Conservation (phyloP, 2,888 invertebrate genomes). For the Melanchra persicariae region DNA sequence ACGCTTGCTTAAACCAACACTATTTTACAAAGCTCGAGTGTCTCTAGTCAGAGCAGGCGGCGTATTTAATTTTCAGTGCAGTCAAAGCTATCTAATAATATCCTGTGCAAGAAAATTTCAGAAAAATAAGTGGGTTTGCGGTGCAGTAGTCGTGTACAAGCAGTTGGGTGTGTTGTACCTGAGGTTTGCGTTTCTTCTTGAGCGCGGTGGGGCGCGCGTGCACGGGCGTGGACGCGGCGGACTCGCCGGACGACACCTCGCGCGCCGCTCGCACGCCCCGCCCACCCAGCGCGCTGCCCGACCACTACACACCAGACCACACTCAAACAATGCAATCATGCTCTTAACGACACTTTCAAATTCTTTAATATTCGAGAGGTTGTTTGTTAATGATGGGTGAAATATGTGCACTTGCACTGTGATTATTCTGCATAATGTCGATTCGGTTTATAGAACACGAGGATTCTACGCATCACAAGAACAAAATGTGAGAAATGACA, state of each 20-base stretch:
- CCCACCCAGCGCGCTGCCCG: conserved; percentile 42
- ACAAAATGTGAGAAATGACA: too few relatives aligned
- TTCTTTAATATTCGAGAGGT: too few relatives aligned
- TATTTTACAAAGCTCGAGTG: not conserved
- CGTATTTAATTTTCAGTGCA: not conserved
- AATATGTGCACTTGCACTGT: too few relatives aligned
- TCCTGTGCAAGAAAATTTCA: conserved; percentile 3
- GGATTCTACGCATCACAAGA: too few relatives aligned
- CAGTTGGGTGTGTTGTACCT: conserved; percentile 67
- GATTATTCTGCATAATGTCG: too few relatives aligned
- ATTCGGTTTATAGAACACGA: too few relatives aligned
- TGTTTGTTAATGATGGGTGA: too few relatives aligned
- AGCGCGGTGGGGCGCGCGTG: conserved; percentile 84
- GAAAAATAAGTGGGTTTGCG: not conserved
- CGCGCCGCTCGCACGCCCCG: conserved; percentile 53
- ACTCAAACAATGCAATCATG: not conserved
- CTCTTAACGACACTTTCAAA: too few relatives aligned
- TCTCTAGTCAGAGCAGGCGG: not conserved
- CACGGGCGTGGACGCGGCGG: conserved; percentile 89
- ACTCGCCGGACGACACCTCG: conserved; percentile 75
- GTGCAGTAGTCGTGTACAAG: not conserved
- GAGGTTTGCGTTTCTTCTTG: conserved; percentile 87
- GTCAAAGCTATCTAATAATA: not conserved
- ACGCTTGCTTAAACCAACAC: not conserved
- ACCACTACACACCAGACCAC: conserved; percentile 52